Evolutionary conservation across 2,797 vertebrate species (phyloP), one percentile per base, ranked within the genome.

Genomic region (Pagetopsis macropterus): DNA sequence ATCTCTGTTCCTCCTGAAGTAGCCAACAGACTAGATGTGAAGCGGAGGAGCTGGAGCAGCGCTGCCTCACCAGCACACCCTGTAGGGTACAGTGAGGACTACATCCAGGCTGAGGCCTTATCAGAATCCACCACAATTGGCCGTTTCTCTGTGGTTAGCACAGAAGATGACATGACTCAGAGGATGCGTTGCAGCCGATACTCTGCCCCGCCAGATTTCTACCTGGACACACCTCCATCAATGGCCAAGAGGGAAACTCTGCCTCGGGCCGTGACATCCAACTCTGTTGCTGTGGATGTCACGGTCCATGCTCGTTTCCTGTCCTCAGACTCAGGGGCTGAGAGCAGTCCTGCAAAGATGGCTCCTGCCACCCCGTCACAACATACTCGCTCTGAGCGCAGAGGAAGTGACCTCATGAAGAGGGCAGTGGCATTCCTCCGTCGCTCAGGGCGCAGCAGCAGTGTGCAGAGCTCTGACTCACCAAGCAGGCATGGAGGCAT

Each of bases 161-260:
- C 91, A 0, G 96, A 97, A 78, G 97, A 97, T 0, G 96, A 97
- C 33, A 91, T 96, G 45, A 92, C 93, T 0, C 95, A 95, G 52
- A 90, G 96, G 76, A 94, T 93, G 0, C 94, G 94, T 0, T 94
- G 94, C 3, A 96, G 96, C 75, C 96, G 96, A 86, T 99, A 97
- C 89, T 99, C 98, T 0, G 97, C 98, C 0, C 97, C 97, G 0
- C 97, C 98, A 0, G 97, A 98, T 0, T 97, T 99, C 83, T 99
- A 97, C 90, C 87, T 98, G 89, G 96, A 97, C 5, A 94, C 96
- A 19, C 95, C 93, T 4, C 96, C 96, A 12, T 91, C 94, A 55
- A 70, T 88, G 63, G 94, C 94, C 0, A 96, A 96, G 1, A 58
- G 89, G 56, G 93, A 92, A 72, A 88, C 95, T 2, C 87, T 96